A percentile compares a stretch with the other conserved stretches of the same genome.
Conservation (phyloP, 2,888 invertebrate genomes). For the Scaptomyza cyrtandrae region DNA sequence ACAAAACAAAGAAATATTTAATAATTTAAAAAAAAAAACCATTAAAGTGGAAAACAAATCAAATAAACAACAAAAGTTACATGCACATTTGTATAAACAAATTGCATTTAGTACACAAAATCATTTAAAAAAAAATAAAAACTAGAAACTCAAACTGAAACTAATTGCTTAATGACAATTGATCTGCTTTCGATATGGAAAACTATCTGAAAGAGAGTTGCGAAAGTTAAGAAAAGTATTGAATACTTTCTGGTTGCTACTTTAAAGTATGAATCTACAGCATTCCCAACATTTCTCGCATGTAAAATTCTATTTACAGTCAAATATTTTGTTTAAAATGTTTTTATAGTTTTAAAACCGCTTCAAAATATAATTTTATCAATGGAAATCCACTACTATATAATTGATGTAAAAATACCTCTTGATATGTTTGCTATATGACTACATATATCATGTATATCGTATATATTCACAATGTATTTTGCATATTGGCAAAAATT, state of each 20-base stretch:
- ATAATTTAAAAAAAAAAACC: conserved; percentile 33
- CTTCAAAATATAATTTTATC: background rate
- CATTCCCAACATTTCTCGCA: no score
- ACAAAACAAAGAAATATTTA: conserved; percentile 39
- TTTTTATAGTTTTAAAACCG: no score
- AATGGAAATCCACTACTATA: conserved; percentile 1
- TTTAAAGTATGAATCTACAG: no score
- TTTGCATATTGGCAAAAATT: conserved; percentile 3
- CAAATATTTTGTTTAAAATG: no score
- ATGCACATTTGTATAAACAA: conserved; percentile 67
- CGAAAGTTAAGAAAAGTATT: no score
- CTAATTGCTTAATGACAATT: background rate
- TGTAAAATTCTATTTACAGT: no score
- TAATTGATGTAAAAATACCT: background rate
- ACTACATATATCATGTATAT: background rate
- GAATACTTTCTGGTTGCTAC: no score
- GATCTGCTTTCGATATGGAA: no score
- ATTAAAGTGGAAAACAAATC: conserved; percentile 20
- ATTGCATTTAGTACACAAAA: conserved; percentile 6
- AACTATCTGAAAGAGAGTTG: no score
- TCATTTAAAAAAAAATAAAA: background rate
- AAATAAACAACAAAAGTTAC: conserved; percentile 61
- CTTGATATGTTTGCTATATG: background rate
- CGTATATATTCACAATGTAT: background rate
- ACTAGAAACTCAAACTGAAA: background rate